phyloP scores from a whole-genome alignment of 2,888 invertebrate species.

The Gryllus longicercus region DNA sequence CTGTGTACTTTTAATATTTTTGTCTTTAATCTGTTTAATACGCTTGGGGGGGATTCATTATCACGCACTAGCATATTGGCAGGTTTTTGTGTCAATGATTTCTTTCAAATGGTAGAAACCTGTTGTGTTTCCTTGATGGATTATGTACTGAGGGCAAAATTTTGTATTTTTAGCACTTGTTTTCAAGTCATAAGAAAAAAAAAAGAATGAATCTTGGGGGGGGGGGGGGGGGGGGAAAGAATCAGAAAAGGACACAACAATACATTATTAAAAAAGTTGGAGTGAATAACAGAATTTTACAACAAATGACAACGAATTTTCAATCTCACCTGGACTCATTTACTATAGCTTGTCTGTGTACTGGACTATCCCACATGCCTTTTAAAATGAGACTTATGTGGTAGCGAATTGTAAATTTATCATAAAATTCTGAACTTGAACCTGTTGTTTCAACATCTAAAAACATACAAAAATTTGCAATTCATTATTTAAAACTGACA shows the following conservation, averaged over 20 bases:
- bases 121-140: no score
- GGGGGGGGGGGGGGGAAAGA: no score
- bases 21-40: no score
- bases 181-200: no score
- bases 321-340: slow-evolving; percentile 69
- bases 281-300: not conserved
- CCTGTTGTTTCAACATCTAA: slow-evolving; percentile 93
- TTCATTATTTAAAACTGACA: slow-evolving; percentile 18
- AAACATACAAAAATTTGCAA: slow-evolving; percentile 31
- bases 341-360: slow-evolving; percentile 82
- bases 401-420: slow-evolving; percentile 97
- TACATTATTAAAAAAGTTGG: not conserved
- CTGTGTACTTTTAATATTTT: no score
- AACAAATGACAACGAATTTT: slow-evolving; percentile 29
- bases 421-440: slow-evolving; percentile 97
- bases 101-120: no score
- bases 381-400: slow-evolving; percentile 96
- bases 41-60: no score
- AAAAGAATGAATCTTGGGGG: no score
- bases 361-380: slow-evolving; percentile 89
- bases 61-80: no score
- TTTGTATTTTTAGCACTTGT: no score
- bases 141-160: no score
- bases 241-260: not conserved
- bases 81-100: no score